These are phyloP conservation scores for Habropoda laboriosa DNA, from an alignment of 1,140 invertebrate genomes.

Conservation along the genomic window DNA sequence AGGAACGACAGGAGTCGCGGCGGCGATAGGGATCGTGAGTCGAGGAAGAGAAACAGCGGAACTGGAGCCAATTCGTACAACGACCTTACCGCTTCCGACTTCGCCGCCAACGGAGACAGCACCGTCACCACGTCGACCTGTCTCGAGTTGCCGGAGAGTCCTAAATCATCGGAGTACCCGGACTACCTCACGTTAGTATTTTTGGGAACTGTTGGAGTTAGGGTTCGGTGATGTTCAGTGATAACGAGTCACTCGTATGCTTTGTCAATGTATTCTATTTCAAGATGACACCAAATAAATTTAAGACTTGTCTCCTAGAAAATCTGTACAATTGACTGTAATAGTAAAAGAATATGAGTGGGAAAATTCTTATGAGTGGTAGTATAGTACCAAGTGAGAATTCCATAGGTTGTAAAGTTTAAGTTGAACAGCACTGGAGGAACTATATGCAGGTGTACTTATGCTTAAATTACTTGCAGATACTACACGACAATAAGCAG, in stretches of 20 bases:
- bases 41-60: conserved; percentile 31
- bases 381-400: too few relatives aligned
- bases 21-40: conserved; percentile 52
- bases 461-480: conserved; percentile 80
- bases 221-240: background rate
- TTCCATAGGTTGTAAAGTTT: too few relatives aligned
- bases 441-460: background rate
- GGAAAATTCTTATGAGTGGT: too few relatives aligned
- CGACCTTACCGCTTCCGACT: conserved; percentile 17
- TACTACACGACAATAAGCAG: conserved; percentile 90
- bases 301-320: too few relatives aligned
- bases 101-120: conserved; percentile 24
- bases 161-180: conserved; percentile 76
- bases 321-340: too few relatives aligned
- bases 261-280: too few relatives aligned
- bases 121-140: conserved; percentile 36
- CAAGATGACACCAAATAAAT: background rate
- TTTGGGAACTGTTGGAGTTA: background rate
- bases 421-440: background rate
- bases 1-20: conserved; percentile 65
- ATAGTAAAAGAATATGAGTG: too few relatives aligned
- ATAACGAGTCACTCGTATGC: too few relatives aligned
- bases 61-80: background rate
- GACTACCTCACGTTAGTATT: conserved; percentile 83
- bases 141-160: conserved; percentile 48